These are phyloP conservation scores for Habrosyne pyritoides DNA, from an alignment of 2,888 invertebrate genomes.

Conservation along the genomic window DNA sequence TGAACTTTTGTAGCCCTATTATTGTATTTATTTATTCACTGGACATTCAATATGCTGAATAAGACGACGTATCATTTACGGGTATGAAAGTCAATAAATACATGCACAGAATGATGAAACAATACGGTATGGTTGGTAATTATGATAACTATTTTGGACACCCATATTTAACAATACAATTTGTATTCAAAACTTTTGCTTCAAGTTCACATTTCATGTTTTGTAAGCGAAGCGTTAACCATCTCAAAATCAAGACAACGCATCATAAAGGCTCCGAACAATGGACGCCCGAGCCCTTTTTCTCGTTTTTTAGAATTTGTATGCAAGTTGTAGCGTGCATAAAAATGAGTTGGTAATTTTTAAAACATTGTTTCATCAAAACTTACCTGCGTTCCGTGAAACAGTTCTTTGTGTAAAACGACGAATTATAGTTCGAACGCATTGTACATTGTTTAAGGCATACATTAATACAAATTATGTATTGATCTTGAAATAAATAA, in stretches of 20 bases:
- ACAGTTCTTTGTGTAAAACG: neutral
- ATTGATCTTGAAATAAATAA: too few relatives aligned
- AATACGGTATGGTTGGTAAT: neutral
- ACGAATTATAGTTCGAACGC: neutral
- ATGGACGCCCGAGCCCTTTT: constrained; percentile 39
- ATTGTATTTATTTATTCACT: too few relatives aligned
- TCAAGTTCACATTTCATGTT: constrained; percentile 20
- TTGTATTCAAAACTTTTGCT: constrained; percentile 45
- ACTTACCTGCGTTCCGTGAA: neutral
- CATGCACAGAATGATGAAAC: neutral
- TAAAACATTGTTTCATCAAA: constrained; percentile 30
- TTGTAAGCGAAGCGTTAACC: constrained; percentile 52
- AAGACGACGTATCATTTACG: neutral
- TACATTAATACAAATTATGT: constrained; percentile 30
- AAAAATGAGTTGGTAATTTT: constrained; percentile 37
- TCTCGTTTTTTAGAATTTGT: constrained; percentile 48
- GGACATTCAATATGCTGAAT: neutral
- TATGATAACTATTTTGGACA: constrained; percentile 10
- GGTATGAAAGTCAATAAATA: neutral
- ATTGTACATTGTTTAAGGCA: constrained; percentile 11
- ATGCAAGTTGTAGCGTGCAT: constrained; percentile 46
- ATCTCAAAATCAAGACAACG: constrained; percentile 47
- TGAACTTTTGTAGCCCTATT: too few relatives aligned
- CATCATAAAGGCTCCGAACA: constrained; percentile 40
- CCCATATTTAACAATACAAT: constrained; percentile 27